Conservation (phyloP, 37 sponge, comb jelly and placozoan species). For the Ianthella basta region DNA sequence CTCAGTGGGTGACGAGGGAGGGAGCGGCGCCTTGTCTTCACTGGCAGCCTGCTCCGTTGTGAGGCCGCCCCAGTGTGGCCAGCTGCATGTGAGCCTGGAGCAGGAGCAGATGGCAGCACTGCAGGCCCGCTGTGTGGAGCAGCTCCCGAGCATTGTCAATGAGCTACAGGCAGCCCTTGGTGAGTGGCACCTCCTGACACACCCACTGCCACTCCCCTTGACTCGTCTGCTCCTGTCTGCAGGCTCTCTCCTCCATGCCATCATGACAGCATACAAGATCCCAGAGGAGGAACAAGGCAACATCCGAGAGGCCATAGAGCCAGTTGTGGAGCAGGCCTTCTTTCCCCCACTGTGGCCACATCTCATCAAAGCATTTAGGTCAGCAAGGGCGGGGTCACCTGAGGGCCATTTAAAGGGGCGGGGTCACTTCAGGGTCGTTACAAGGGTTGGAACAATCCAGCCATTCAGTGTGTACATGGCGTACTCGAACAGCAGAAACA, state of each 20-base stretch:
- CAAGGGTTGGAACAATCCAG: too few species aligned
- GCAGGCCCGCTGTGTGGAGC: background rate
- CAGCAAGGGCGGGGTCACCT: background rate
- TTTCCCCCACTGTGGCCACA: constrained; percentile 65
- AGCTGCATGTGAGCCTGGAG: background rate
- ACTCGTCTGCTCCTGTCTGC: background rate
- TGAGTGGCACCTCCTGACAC: background rate
- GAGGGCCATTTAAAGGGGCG: too few species aligned
- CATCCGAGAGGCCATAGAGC: constrained; percentile 7
- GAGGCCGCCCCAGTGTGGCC: background rate
- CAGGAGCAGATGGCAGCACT: background rate
- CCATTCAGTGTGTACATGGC: too few species aligned
- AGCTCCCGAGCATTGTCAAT: background rate
- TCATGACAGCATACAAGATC: constrained; percentile 12
- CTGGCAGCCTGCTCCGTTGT: too few species aligned
- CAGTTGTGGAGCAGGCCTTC: constrained; percentile 59
- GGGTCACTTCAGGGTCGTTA: too few species aligned
- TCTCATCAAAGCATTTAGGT: constrained; percentile 56
- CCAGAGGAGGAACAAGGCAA: constrained; percentile 13
- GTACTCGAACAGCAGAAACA: too few species aligned
- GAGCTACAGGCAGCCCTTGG: constrained; percentile 20
- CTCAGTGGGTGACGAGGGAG: too few species aligned
- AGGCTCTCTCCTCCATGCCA: background rate
- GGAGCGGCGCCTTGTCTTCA: too few species aligned
- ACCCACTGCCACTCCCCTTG: background rate